Evolutionary conservation across 1,140 invertebrate genomes (phyloP).

Genomic region (Microplitis mediator): DNA sequence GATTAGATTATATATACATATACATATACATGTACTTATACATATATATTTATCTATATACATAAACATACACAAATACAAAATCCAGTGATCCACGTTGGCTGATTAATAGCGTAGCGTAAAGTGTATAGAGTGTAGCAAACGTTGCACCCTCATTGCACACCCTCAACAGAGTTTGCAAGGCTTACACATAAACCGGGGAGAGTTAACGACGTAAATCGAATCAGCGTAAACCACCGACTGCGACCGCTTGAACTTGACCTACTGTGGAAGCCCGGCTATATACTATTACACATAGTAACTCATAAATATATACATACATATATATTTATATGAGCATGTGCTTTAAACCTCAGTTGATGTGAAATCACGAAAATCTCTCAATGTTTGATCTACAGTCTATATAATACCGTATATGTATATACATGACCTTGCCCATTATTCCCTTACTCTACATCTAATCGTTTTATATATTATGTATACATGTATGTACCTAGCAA

Average conservation of each 20-base stretch:
- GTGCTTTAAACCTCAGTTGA: not conserved
- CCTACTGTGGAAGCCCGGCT: constrained; percentile 24
- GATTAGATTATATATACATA: not conserved
- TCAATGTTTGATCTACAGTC: not conserved
- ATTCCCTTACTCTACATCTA: too few relatives aligned
- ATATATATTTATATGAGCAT: not conserved
- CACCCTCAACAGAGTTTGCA: constrained; percentile 2
- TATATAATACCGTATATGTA: not conserved
- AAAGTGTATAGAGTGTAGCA: not conserved
- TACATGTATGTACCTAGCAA: too few relatives aligned
- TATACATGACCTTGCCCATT: too few relatives aligned
- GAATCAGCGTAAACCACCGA: constrained; percentile 30
- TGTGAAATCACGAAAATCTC: not conserved
- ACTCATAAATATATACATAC: too few relatives aligned
- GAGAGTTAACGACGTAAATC: constrained; percentile 28
- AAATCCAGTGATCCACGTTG: constrained; percentile 21
- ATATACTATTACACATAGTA: not conserved
- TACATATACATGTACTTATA: not conserved
- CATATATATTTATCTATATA: too few relatives aligned
- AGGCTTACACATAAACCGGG: constrained; percentile 11
- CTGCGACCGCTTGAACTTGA: constrained; percentile 30
- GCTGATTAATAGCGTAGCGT: constrained; percentile 16
- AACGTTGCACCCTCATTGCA: not conserved
- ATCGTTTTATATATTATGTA: too few relatives aligned
- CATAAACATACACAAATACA: not conserved